Conservation (phyloP, 1,140 invertebrate species). For the Drosophila teissieri region DNA sequence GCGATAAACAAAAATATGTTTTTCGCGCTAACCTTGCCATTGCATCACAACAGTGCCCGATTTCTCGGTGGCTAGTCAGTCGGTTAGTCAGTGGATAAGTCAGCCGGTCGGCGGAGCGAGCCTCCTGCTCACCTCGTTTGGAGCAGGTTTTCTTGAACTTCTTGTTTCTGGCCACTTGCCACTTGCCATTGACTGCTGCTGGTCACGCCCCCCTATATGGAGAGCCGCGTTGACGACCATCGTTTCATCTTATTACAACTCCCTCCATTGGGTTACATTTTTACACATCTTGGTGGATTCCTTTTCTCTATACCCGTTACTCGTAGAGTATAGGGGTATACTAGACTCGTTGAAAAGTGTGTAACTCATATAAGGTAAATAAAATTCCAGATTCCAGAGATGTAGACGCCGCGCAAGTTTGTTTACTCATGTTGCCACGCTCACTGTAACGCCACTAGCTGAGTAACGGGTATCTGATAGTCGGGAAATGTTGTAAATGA, state of each 20-base stretch:
- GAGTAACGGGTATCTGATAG: too few species aligned
- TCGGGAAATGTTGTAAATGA: too few species aligned
- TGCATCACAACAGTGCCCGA: constrained; percentile 46
- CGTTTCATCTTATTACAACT: neutral
- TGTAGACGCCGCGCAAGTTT: too few species aligned
- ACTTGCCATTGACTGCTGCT: neutral
- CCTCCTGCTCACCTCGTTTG: constrained; percentile 59
- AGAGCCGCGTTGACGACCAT: neutral
- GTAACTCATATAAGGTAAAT: too few species aligned
- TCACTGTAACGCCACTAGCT: too few species aligned
- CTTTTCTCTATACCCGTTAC: too few species aligned
- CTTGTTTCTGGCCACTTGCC: constrained; percentile 9
- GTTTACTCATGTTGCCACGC: too few species aligned
- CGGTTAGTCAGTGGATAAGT: constrained; percentile 21
- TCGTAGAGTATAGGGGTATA: too few species aligned
- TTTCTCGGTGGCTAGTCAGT: constrained; percentile 5
- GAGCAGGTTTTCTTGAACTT: constrained; percentile 42
- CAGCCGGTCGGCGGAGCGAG: constrained; percentile 40
- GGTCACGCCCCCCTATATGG: constrained; percentile 2
- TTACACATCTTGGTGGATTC: neutral
- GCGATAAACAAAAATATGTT: constrained; percentile 63
- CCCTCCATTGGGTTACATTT: too few species aligned
- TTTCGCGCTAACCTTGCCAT: constrained; percentile 50
- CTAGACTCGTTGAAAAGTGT: too few species aligned
- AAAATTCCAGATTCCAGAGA: too few species aligned